Conservation (phyloP, 2,113 vertebrate species). For the Galeopterus variegatus region DNA sequence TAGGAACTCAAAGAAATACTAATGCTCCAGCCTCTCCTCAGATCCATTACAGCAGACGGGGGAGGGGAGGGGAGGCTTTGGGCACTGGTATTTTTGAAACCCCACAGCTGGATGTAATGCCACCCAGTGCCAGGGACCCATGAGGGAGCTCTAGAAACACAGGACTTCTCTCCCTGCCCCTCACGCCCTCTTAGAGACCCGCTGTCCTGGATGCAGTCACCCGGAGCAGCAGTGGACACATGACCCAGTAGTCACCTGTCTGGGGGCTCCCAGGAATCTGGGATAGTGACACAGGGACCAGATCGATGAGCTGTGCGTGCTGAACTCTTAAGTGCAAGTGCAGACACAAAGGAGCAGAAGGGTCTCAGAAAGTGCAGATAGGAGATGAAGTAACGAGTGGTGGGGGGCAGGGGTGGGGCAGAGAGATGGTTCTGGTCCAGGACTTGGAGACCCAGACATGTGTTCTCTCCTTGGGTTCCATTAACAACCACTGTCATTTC, state of each 20-base stretch:
- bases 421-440: not conserved
- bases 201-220: not conserved
- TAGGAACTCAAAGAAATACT: not conserved
- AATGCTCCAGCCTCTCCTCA: accelerated
- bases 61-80: no score
- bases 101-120: not conserved
- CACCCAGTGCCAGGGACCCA: no score
- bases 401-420: not conserved
- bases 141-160: not conserved
- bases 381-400: not conserved
- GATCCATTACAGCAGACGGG: not conserved
- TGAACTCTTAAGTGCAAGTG: not conserved
- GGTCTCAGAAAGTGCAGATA: accelerated
- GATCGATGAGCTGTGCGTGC: not conserved
- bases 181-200: not conserved
- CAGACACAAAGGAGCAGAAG: not conserved
- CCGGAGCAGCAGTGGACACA: accelerated
- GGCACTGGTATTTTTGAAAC: not conserved
- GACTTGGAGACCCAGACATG: not conserved
- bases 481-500: accelerated
- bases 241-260: no score
- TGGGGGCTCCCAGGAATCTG: not conserved
- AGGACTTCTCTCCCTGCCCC: not conserved
- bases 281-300: not conserved
- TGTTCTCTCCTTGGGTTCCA: not conserved